Evolutionary conservation across 2,888 invertebrate species (phyloP).

Genomic region (Scelioninae gen. 2): DNA sequence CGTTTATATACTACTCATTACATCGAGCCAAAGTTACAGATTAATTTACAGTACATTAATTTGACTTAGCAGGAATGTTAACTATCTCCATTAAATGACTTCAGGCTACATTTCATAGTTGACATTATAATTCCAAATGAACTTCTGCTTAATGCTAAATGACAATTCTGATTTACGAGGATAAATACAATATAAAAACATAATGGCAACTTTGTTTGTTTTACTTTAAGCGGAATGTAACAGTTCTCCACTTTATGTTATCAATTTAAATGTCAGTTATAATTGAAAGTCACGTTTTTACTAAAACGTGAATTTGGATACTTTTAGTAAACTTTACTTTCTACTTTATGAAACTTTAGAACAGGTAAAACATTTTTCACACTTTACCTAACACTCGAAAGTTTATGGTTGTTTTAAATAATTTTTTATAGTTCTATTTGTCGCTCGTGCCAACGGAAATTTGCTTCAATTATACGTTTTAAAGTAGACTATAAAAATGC

Average conservation of each 20-base stretch:
- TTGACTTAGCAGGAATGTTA: conserved; percentile 36
- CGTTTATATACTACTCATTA: conserved; percentile 19
- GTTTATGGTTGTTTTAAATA: too few relatives aligned
- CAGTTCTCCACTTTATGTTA: not conserved
- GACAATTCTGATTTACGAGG: conserved; percentile 17
- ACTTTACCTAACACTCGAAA: conserved; percentile 19
- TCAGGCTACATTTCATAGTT: conserved; percentile 10
- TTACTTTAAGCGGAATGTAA: conserved; percentile 6
- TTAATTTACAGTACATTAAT: conserved; percentile 47
- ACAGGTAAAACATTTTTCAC: conserved; percentile 11
- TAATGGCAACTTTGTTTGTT: too few relatives aligned
- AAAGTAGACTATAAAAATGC: too few relatives aligned
- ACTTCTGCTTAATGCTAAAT: conserved; percentile 20
- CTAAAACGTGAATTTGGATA: not conserved
- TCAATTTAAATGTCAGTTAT: conserved; percentile 8
- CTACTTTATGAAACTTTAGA: not conserved
- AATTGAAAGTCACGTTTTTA: not conserved
- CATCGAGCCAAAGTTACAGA: conserved; percentile 23
- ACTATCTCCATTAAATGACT: conserved; percentile 33
- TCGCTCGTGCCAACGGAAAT: too few relatives aligned
- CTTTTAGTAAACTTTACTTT: not conserved
- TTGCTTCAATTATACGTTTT: too few relatives aligned
- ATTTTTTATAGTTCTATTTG: too few relatives aligned
- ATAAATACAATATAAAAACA: conserved; percentile 1
- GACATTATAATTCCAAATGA: conserved; percentile 39